phyloP scores from a whole-genome alignment of 2,888 invertebrate genomes.

The Aleiodes alternator region DNA sequence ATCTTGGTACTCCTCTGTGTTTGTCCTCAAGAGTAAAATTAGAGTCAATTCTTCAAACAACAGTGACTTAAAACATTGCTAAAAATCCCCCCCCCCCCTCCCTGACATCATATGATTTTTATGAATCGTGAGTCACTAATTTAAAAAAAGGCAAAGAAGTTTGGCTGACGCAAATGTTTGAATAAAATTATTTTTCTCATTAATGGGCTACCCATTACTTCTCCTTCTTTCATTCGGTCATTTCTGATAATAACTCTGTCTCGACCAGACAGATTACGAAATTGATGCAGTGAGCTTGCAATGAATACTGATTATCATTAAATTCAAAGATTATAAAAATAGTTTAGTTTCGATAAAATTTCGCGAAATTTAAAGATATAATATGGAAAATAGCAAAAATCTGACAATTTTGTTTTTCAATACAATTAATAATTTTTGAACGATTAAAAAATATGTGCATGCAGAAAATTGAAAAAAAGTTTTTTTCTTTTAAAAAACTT shows the following conservation, averaged over 20 bases:
- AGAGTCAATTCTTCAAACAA: conserved; percentile 16
- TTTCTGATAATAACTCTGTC: conserved; percentile 6
- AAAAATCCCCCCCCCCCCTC: neutral
- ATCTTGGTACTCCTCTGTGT: conserved; percentile 13
- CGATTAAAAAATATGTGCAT: no score
- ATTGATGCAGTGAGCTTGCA: no score
- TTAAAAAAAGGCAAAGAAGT: neutral
- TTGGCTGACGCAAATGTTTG: conserved; percentile 12
- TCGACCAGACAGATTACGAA: no score
- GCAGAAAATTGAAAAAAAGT: no score
- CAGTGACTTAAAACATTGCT: conserved; percentile 5
- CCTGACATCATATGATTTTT: conserved; percentile 14
- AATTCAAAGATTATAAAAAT: no score
- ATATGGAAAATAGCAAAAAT: no score
- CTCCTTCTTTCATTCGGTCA: neutral
- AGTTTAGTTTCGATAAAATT: no score
- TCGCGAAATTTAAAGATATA: no score
- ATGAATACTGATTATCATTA: no score
- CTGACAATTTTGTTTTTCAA: no score
- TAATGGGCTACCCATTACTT: conserved; percentile 5
- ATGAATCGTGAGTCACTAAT: conserved; percentile 3
- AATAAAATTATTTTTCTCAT: neutral
- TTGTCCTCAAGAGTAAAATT: conserved; percentile 24
- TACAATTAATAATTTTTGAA: no score
- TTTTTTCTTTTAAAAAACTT: no score